A percentile compares a stretch with the other conserved stretches of the same genome.
phyloP scores from a whole-genome alignment of 2,113 vertebrate genomes.

The Hydrolagus affinis region DNA sequence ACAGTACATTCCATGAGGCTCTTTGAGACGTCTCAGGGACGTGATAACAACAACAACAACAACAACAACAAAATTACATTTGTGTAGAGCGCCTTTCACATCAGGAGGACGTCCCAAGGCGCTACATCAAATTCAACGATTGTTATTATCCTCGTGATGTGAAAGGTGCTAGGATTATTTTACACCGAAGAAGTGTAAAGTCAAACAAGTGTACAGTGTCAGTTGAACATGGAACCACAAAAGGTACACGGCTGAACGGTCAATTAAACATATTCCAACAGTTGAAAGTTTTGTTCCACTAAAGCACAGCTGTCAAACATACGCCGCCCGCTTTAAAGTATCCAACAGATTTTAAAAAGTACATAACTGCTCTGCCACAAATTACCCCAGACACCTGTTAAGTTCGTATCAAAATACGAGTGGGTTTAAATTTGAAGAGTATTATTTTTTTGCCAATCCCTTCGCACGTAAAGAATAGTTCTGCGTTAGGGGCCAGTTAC shows the following conservation, averaged over 20 bases:
- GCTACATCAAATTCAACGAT: neutral
- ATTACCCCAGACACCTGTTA: neutral
- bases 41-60: no score
- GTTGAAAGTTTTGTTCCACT: neutral
- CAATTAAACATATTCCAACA: neutral
- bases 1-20: no score
- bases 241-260: neutral
- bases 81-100: no score
- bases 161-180: neutral
- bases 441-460: neutral
- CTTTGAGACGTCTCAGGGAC: no score
- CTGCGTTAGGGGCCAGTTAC: neutral
- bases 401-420: no score
- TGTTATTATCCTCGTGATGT: neutral
- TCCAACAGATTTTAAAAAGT: neutral
- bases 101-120: no score
- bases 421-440: no score
- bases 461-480: neutral
- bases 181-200: neutral
- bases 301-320: neutral
- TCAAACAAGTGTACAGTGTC: neutral
- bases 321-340: neutral
- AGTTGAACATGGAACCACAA: neutral
- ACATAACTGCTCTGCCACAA: neutral
- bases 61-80: no score